Base-by-base conservation (phyloP, 2,888 invertebrate genomes). In the Hymenopus coronatus region DNA sequence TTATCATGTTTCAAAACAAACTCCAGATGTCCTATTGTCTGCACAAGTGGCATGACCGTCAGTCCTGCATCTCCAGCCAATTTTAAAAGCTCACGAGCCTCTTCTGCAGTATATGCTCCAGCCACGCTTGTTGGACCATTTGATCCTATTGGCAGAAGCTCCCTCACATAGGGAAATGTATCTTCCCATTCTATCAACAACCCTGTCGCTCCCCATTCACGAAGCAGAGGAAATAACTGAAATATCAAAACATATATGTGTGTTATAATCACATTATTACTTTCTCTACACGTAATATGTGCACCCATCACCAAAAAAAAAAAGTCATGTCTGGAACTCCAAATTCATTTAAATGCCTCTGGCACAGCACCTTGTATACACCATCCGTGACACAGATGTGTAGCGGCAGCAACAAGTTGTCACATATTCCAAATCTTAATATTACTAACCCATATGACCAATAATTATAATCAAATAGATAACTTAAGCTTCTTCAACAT, bases 181-280 rank as follows among this genome's bases (percentile, higher is more conserved):
- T 98, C 98, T 92, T 98, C 98, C 97, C 98, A 98, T 93, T 98
- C 98, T 83, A 98, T 91, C 20, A 98, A 94, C 28, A 98, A 93
- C 1, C 98, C 98, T 1, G 97, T 98, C 0, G 96, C 97, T 30
- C 97, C 97, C 94, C 96, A 95, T 92, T 95, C 93, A 91, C 94
- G 93, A 90, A 96, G 92, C 85, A 95, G 93, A 27, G 95, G 95
- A 92, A 96, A 95, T 89, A 97, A 93, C 95, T 95, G 91, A 85
- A 93, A 91, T 88, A 90, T 40, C 90, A 89, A 87, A 83, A 85
- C 88, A 30, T 30, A 6, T 20, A 15, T 70, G 54, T 4, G 3
- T 70, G 20, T 70, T 70, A 70, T n/a, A n/a, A n/a, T n/a, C n/a
- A n/a, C n/a, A n/a, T n/a, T n/a, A n/a, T n/a, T n/a, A n/a, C n/a